phyloP scores from a whole-genome alignment of 2,888 invertebrate species.

The Lepidocyrtoides sp. region DNA sequence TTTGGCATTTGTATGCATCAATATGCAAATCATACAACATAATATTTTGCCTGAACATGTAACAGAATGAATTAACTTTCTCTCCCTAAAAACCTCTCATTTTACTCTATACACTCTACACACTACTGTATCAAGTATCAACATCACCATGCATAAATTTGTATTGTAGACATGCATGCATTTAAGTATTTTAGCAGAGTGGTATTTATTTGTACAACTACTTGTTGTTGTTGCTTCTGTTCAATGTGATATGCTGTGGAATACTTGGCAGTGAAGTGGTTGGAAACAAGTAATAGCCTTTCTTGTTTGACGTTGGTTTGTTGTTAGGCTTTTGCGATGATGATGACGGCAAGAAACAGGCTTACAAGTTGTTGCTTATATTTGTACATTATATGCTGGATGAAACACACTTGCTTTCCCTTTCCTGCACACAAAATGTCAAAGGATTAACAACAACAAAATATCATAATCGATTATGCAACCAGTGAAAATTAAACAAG shows the following conservation, averaged over 20 bases:
- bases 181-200: background rate
- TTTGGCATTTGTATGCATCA: too few species aligned
- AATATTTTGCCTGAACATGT: background rate
- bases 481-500: conserved; percentile 3
- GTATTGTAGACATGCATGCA: too few species aligned
- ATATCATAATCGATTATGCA: conserved; percentile 9
- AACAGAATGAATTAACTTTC: background rate
- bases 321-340: conserved; percentile 5
- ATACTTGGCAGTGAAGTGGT: too few species aligned
- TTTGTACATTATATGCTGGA: background rate
- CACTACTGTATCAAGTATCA: background rate
- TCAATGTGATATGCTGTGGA: too few species aligned
- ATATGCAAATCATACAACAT: conserved; percentile 10
- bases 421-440: conserved; percentile 16
- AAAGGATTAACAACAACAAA: background rate
- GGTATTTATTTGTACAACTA: conserved; percentile 39
- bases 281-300: background rate
- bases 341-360: background rate
- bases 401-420: background rate
- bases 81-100: background rate
- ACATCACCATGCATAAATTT: too few species aligned
- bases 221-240: conserved; percentile 16
- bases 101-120: background rate
- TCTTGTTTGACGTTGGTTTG: conserved; percentile 1
- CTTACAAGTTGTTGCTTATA: background rate